These are phyloP conservation scores for Collichthys lucidus DNA, from an alignment of 2,113 vertebrate genomes.

Conservation along the genomic window DNA sequence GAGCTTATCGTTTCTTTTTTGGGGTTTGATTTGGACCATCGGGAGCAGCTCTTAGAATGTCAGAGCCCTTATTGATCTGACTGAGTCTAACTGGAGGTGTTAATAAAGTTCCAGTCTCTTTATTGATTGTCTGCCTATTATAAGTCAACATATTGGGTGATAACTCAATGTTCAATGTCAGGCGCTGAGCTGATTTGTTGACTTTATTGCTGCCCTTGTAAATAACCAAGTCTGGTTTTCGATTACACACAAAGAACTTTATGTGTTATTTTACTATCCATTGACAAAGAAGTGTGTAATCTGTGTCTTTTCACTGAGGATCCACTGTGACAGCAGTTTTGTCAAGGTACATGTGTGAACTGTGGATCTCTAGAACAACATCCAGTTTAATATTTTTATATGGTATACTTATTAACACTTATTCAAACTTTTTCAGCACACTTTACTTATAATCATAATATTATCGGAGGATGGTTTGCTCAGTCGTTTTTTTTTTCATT, in stretches of 20 bases:
- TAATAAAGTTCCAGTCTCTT: conserved; percentile 74
- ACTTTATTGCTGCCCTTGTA: conserved; percentile 38
- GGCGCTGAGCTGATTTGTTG: neutral
- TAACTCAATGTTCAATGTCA: conserved; percentile 65
- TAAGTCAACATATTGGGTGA: conserved; percentile 54
- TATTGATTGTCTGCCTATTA: conserved; percentile 74
- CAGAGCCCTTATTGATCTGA: conserved; percentile 63
- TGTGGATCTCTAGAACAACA: neutral
- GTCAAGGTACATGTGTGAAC: neutral
- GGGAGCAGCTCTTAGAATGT: conserved; percentile 40
- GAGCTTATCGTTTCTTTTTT: conserved; percentile 13
- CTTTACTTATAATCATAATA: neutral
- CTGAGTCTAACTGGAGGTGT: conserved; percentile 63
- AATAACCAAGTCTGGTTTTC: conserved; percentile 13
- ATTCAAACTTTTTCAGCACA: neutral
- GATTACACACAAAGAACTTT: neutral
- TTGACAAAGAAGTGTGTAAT: neutral
- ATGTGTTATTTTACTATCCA: neutral
- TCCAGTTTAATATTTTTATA: too few species aligned
- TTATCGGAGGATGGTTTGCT: neutral
- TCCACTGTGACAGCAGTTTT: neutral
- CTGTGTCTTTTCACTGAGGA: neutral
- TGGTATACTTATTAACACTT: too few species aligned
- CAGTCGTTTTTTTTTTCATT: neutral
- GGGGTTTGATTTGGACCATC: conserved; percentile 14